These are phyloP conservation scores for Phenganax stokvisi DNA, from an alignment of 92 coral and sea anemone species.

Conservation along the genomic window DNA sequence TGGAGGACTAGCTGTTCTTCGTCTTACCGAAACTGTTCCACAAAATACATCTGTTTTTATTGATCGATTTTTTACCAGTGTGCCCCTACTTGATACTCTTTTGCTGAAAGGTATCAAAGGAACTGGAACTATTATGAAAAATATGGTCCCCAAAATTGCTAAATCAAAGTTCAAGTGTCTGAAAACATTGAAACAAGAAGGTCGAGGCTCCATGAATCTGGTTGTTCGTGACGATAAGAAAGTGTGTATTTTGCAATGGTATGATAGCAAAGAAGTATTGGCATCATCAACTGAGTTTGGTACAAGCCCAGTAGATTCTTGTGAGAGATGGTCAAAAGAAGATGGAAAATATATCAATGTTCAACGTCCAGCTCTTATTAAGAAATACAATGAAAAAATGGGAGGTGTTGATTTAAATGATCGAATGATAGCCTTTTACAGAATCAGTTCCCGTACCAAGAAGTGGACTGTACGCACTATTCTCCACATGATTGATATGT, in stretches of 20 bases:
- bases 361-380: not conserved
- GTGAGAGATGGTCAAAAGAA: not conserved
- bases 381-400: slow-evolving; percentile 3
- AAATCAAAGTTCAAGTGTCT: not conserved
- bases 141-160: not conserved
- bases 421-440: not conserved
- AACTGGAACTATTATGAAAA: not conserved
- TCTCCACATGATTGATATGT: not conserved
- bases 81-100: not conserved
- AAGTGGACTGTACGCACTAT: not conserved
- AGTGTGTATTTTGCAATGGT: not conserved
- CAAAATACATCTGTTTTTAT: not conserved
- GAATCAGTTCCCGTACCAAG: not conserved
- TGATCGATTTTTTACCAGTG: not conserved
- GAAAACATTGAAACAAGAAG: not conserved
- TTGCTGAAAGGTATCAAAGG: not conserved
- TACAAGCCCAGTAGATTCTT: not conserved
- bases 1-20: not conserved
- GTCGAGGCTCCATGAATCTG: not conserved
- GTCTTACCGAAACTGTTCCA: not conserved
- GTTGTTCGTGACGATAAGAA: not conserved
- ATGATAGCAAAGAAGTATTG: not conserved
- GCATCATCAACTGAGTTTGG: slow-evolving; percentile 1
- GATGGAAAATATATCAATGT: not conserved
- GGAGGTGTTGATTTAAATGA: slow-evolving; percentile 5